These are phyloP conservation scores for Balearica regulorum DNA, from an alignment of 2,797 vertebrate species.

Conservation along the genomic window DNA sequence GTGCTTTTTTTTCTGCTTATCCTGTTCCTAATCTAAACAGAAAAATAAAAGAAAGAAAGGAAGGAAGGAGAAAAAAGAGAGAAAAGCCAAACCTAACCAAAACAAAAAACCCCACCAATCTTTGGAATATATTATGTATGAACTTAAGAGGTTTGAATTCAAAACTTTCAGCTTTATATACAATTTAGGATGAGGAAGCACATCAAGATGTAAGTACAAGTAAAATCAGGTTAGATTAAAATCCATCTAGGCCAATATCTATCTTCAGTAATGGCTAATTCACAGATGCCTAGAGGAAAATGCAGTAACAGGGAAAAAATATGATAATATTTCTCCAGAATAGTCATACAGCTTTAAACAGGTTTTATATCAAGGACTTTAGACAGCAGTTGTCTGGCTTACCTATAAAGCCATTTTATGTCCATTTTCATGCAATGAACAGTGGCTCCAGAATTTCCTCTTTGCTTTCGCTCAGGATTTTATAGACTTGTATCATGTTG, in stretches of 20 bases:
- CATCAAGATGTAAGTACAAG: neutral
- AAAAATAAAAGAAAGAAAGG: neutral
- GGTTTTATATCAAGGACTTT: neutral
- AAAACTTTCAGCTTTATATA: neutral
- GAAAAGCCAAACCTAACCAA: too few species aligned
- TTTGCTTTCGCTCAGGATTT: neutral
- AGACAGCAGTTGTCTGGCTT: neutral
- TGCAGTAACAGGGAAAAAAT: neutral
- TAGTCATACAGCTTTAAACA: accelerated
- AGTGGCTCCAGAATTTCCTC: neutral
- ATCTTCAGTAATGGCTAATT: neutral
- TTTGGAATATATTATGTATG: neutral
- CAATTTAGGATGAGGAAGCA: neutral
- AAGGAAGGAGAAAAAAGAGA: neutral
- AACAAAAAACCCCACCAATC: accelerated
- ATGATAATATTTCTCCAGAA: neutral
- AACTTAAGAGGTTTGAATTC: neutral
- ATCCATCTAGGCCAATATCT: neutral
- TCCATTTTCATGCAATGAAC: neutral
- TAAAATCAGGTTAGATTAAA: neutral
- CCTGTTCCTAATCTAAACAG: neutral
- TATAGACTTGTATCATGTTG: neutral
- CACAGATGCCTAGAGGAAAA: neutral
- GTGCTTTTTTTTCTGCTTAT: neutral
- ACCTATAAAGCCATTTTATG: neutral